A percentile compares a stretch with the other conserved stretches of the same genome.
Evolutionary conservation across 2,888 invertebrate species (phyloP).

Genomic region (Lasioglossum leucozonium): DNA sequence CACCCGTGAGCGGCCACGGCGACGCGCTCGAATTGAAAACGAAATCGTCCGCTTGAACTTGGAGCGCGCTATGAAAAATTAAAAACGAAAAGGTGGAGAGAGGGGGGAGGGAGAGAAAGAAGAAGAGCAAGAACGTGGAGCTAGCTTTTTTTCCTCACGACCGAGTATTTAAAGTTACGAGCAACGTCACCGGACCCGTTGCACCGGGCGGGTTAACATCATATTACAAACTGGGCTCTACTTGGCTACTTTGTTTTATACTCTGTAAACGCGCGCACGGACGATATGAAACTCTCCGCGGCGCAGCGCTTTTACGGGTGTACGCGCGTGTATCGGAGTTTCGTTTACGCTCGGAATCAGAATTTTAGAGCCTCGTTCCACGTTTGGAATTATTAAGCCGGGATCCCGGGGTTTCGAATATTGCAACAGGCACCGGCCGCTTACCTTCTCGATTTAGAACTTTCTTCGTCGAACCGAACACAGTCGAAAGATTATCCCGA

Average conservation of each 20-base stretch:
- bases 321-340: not conserved
- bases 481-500: not conserved
- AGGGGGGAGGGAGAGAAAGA: not conserved
- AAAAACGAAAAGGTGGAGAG: not conserved
- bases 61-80: not conserved
- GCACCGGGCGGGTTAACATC: slow-evolving; percentile 11
- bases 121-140: not conserved
- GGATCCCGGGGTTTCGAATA: slow-evolving; percentile 14
- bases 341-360: slow-evolving; percentile 38
- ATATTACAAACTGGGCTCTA: slow-evolving; percentile 7
- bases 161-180: slow-evolving; percentile 9
- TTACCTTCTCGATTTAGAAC: not conserved
- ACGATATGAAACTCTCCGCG: slow-evolving; percentile 40
- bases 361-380: slow-evolving; percentile 34
- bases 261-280: slow-evolving; percentile 33
- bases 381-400: slow-evolving; percentile 41
- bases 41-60: not conserved
- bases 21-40: not conserved
- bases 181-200: not conserved
- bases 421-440: not conserved
- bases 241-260: slow-evolving; percentile 40
- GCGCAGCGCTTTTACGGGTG: slow-evolving; percentile 19
- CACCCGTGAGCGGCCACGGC: not conserved
- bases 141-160: not conserved
- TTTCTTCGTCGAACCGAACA: not conserved